Evolutionary conservation across 2,113 vertebrate species (phyloP), one percentile per base, ranked within the genome.

Genomic region (Antennarius striatus): DNA sequence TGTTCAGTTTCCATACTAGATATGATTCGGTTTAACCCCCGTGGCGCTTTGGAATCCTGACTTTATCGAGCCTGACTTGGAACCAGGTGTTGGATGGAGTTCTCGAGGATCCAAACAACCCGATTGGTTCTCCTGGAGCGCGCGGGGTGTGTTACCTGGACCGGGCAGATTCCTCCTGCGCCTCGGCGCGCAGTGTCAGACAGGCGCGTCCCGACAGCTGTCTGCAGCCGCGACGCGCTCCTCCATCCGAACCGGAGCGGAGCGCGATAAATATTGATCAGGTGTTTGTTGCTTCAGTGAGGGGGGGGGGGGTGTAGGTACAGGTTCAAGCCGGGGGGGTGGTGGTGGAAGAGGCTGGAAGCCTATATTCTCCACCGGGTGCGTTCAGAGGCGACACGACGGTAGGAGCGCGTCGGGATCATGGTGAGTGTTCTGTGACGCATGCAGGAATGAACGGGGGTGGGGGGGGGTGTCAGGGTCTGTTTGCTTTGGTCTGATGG

Each of bases 71-170:
- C 2, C 22, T 1, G 22, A 22, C 22, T 22, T 22, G 22, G 22
- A 22, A 22, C 22, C 22, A 22, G 22, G 22, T 22, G 22, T 22
- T 22, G 22, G 22, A 22, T 22, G 22, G 2, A 22, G 22, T 2
- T 22, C 22, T 22, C 22, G 22, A 1, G 22, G 22, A 22, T 22
- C 22, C 22, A 22, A 2, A 22, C 22, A 22, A 22, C 1, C 22
- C 22, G 32, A 36, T 36, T 36, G 32, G 32, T 7, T 4, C 32
- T 36, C 32, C 32, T 2, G 5, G 22, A 22, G 67, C 53, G 75
- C 74, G 36, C 13, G 13, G 79, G 88, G 86, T 81, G 85, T 86
- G 75, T 71, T 71, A 83, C 83, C 87, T 86, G 61, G 86, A 64
- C 62, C 1, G 78, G 86, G 64, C 84, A 80, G 84, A 90, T 89